Evolutionary conservation across 2,797 vertebrate genomes (phyloP), one percentile per base, ranked within the genome.

Genomic region (Tragopan temminckii): DNA sequence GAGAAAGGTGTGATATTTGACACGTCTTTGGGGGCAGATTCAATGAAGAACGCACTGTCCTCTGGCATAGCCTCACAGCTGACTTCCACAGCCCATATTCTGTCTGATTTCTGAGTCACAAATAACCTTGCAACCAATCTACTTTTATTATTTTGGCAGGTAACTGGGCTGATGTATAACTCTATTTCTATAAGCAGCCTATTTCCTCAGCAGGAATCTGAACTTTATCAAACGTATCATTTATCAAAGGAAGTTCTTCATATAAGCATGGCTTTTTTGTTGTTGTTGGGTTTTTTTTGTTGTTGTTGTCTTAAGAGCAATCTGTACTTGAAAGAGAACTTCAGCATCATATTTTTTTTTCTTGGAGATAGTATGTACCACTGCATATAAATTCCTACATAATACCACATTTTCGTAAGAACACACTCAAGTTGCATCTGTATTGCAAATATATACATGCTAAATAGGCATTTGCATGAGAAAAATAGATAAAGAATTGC

Each of bases 171-270:
- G 91, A 96, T 90, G 67, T 80, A 95, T 89, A 94, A 94, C 74
- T 95, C 88, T 89, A 86, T 92, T 96, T 93, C 94, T 94, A 95
- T 90, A 96, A 96, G 95, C 79, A 95, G 91, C 61, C 90, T 85
- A 71, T 95, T 94, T 93, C 94, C 89, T 91, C 93, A 81, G 79
- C 78, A 94, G 66, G 86, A 88, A 95, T 76, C 88, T 80, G 88
- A 96, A 88, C 90, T 95, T 86, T 87, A 86, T 91, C 89, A 86
- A 94, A 93, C 64, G 58, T 71, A 90, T 67, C 93, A 95, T 92
- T 95, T 91, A 84, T 89, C 90, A 94, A 90, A 94, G 59, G 66
- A 75, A 89, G 48, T 64, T 81, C 66, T 93, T 91, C 84, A 53
- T 43, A 88, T 6, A 94, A 45, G 29, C 42, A 58, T 0, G 3